These are phyloP conservation scores for Mus spicilegus DNA, from an alignment of 2,113 vertebrate genomes.

Conservation along the genomic window DNA sequence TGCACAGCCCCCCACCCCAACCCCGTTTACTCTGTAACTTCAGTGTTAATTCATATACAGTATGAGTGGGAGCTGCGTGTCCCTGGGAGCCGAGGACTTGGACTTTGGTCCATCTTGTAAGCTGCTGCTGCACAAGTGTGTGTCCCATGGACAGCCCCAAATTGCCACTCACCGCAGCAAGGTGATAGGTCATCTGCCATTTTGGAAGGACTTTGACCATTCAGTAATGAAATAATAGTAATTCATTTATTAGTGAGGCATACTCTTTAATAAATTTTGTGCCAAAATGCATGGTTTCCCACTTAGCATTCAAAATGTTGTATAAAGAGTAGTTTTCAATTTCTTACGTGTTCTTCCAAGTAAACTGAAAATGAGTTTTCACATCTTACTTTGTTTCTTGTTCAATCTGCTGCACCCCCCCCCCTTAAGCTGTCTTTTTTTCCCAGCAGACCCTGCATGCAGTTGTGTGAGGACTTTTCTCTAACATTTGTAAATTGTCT, in stretches of 20 bases:
- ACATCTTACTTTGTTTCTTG: conserved; percentile 82
- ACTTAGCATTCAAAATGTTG: conserved; percentile 85
- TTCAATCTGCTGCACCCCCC: conserved; percentile 85
- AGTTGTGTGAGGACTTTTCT: conserved; percentile 84
- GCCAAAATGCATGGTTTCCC: conserved; percentile 89
- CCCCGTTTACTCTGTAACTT: conserved; percentile 7
- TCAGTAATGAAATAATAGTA: conserved; percentile 66
- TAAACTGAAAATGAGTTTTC: conserved; percentile 80
- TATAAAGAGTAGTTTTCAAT: conserved; percentile 81
- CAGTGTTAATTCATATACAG: conserved; percentile 45
- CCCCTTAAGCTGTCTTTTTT: conserved; percentile 72
- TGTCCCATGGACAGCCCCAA: not conserved
- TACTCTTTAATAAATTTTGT: conserved; percentile 80
- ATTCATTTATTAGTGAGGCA: conserved; percentile 76
- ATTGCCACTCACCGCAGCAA: not conserved
- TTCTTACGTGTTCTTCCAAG: conserved; percentile 78
- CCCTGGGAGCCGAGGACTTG: conserved; percentile 18
- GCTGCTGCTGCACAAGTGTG: not conserved
- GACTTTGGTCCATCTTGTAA: conserved; percentile 8
- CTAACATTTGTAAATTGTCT: conserved; percentile 84
- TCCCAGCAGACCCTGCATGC: conserved; percentile 87
- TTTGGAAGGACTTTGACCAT: conserved; percentile 75
- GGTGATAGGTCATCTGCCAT: conserved; percentile 6
- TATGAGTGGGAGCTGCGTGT: conserved; percentile 47
- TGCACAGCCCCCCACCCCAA: not conserved